Base-by-base conservation (phyloP, 1,140 invertebrate species). In the Charaxes varanes region DNA sequence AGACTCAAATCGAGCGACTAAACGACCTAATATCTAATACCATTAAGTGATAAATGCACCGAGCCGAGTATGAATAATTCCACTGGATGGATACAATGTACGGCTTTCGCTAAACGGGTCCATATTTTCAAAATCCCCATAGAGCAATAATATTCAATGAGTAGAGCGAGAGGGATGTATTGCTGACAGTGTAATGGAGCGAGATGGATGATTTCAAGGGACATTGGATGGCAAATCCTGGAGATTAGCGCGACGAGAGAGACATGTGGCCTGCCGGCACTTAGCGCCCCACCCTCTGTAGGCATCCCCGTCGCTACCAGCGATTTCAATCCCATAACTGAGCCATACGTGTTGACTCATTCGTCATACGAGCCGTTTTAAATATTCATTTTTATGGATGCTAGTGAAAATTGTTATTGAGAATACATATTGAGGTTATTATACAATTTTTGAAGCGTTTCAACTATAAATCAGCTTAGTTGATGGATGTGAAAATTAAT, bases 101-200 rank as follows among this genome's bases (percentile, higher is more conserved):
- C 64, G 68, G 78, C 72, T 80, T 74, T 76, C 61, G 69, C 67
- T 84, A 84, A 80, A 82, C 74, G 78, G 69, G 66, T 85, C 71
- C 83, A 86, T 84, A 84, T 85, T 84, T 83, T 80, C 74, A 83
- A 84, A 80, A 85, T 86, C 82, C 67, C 69, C 63, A 77, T 80
- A 83, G 83, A 83, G 81, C 83, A 85, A 85, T 84, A 81, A 79
- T 84, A 86, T 85, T 84, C 83, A 82, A 85, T 81, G 72, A 77
- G 65, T 42, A 62, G 63, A 54, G 56, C 50, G 72, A 76, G 70
- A 84, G 47, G 53, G 68, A 61, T 52, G 50, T 71, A 77, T 60
- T 48, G 49, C 56, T 36, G 28, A 27, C 15, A 24, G 26, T 44
- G 55, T 18, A 52, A 42, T 42, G 17, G 59, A 84, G 53, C 10